Evolutionary conservation across 2,797 vertebrate species (phyloP).

Genomic region (Rhynchotus rufescens): DNA sequence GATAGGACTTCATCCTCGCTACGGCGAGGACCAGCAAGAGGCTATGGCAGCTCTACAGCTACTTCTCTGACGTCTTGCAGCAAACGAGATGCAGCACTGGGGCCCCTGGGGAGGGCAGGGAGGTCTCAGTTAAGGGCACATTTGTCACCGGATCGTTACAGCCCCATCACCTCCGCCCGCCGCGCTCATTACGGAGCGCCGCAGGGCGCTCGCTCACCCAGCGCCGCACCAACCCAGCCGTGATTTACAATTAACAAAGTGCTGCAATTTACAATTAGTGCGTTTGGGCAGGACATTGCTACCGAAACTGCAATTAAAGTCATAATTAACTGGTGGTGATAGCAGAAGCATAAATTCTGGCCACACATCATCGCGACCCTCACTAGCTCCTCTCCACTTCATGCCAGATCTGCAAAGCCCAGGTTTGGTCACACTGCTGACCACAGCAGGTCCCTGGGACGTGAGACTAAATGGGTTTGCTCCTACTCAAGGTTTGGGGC

Average conservation of each 20-base stretch:
- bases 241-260: not conserved
- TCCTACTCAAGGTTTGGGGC: fast-evolving
- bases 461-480: not conserved
- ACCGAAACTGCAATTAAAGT: not conserved
- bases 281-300: not conserved
- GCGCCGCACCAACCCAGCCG: too few species aligned
- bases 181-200: not conserved
- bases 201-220: not conserved
- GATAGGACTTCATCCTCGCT: not conserved
- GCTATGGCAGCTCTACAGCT: not conserved
- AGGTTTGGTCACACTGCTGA: not conserved
- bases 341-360: not conserved
- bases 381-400: not conserved
- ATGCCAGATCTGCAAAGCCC: not conserved
- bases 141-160: not conserved
- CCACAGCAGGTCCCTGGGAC: not conserved
- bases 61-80: not conserved
- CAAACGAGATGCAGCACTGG: not conserved
- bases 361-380: too few species aligned
- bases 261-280: not conserved
- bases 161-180: not conserved
- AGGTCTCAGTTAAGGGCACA: not conserved
- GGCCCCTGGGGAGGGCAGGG: not conserved
- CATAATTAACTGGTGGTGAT: not conserved
- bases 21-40: not conserved